Evolutionary conservation across 2,888 invertebrate species (phyloP), one percentile per base, ranked within the genome.

Genomic region (Rhagophthalmus giganteus): DNA sequence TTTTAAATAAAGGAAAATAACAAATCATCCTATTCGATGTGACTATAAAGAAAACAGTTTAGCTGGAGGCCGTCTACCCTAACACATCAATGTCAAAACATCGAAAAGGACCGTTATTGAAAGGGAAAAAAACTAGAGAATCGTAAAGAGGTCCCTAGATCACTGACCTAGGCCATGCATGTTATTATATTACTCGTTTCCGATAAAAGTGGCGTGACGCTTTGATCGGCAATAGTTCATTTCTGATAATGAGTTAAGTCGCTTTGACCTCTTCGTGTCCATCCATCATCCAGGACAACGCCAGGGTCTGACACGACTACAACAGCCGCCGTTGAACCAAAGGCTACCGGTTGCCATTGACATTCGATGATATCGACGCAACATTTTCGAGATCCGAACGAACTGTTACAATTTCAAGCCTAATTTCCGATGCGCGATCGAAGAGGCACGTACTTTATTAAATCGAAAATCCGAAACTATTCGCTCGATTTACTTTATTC

Each of bases 161-260:
- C 54, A 56, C 58, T 56, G 53, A 54, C 54, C 60, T 56, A 56
- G 3, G 49, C 35, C 54, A 40, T 48, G 44, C 48, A 41, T 48
- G 42, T 48, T 34, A 48, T 52, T 52, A 52, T 46, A 46, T 41
- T 37, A 30, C 37, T 40, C 24, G 38, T 54, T 48, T 42, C 42
- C 53, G 27, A 47, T 48, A 38, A 49, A 54, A 54, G 33, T 49
- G 34, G 53, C 54, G 54, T 54, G 49, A 46, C 49, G 45, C 24
- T 49, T 38, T 38, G 54, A 54, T 54, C 39, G 48, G 48, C 38
- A 54, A 49, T 44, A 47, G 42, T 49, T 49, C 48, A 44, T 53
- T 53, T 45, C 45, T 33, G 50, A 25, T 51, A 41, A 55, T 51
- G 51, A 54, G 40, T 35, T 27, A 31, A 39, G 50, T 39, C 50